Evolutionary conservation across 2,888 invertebrate genomes (phyloP).

Genomic region (Gortyna flavago): DNA sequence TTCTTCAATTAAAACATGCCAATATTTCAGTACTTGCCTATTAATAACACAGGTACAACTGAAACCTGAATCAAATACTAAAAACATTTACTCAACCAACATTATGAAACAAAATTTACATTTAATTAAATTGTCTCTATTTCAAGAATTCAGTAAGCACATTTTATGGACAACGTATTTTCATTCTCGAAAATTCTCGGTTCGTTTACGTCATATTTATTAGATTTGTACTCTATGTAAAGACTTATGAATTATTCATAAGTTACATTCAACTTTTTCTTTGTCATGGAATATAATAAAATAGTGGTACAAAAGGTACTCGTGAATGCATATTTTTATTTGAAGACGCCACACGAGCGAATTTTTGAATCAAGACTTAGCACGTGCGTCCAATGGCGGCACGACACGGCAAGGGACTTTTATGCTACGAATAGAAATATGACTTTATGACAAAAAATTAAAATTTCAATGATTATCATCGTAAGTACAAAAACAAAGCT

Average conservation of each 20-base stretch:
- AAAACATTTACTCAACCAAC: not conserved
- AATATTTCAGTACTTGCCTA: not conserved
- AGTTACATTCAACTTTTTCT: constrained; percentile 77
- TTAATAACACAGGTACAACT: not conserved
- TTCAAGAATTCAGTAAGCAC: not conserved
- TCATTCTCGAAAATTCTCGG: constrained; percentile 75
- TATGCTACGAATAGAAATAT: not conserved
- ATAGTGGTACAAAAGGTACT: constrained; percentile 64
- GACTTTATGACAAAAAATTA: not conserved
- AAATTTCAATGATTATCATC: not conserved
- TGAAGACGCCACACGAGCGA: constrained; percentile 54
- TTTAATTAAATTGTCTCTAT: constrained; percentile 24
- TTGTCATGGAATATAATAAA: constrained; percentile 71
- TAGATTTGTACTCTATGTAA: constrained; percentile 76
- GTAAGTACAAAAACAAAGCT: not conserved
- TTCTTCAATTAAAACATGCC: not conserved
- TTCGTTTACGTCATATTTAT: constrained; percentile 81
- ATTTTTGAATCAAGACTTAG: constrained; percentile 29
- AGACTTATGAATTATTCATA: constrained; percentile 82
- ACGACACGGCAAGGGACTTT: not conserved
- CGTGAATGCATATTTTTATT: constrained; percentile 64
- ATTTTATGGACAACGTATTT: constrained; percentile 39
- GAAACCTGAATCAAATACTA: not conserved
- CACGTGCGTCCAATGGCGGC: not conserved
- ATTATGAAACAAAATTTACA: constrained; percentile 8